Conservation (phyloP, 2,797 vertebrate genomes). For the Propithecus perrieri region DNA sequence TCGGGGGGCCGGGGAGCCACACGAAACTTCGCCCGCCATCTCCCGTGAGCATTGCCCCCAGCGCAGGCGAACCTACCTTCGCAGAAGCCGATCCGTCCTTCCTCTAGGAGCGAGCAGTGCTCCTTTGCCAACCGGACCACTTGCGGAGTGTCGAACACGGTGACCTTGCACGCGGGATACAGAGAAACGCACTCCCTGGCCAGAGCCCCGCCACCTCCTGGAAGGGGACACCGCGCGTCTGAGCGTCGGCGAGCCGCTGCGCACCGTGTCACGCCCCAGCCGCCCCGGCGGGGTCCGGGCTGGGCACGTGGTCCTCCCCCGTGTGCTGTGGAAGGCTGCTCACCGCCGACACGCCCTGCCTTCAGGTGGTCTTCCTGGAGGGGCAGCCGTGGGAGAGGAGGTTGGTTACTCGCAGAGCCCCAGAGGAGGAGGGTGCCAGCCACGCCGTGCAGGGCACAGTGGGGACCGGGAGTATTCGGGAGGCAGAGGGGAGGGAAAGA, state of each 20-base stretch:
- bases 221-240: rapidly evolving
- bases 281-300: rapidly evolving
- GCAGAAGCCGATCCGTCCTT: constrained; percentile 85
- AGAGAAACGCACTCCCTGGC: constrained; percentile 87
- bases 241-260: rapidly evolving
- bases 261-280: rapidly evolving
- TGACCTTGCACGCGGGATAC: constrained; percentile 89
- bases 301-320: rapidly evolving
- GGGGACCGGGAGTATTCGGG: neutral
- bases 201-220: constrained; percentile 93
- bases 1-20: rapidly evolving
- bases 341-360: rapidly evolving
- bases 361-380: neutral
- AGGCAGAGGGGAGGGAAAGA: neutral
- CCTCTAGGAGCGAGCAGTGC: constrained; percentile 83
- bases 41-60: rapidly evolving
- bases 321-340: rapidly evolving
- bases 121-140: constrained; percentile 87
- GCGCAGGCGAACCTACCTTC: constrained; percentile 85
- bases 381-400: neutral
- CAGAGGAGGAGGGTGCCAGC: neutral
- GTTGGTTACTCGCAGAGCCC: neutral
- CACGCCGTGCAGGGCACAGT: neutral
- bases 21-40: rapidly evolving
- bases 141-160: constrained; percentile 91